Evolutionary conservation across 2,888 invertebrate genomes (phyloP).

Genomic region (Branchellion lobata): DNA sequence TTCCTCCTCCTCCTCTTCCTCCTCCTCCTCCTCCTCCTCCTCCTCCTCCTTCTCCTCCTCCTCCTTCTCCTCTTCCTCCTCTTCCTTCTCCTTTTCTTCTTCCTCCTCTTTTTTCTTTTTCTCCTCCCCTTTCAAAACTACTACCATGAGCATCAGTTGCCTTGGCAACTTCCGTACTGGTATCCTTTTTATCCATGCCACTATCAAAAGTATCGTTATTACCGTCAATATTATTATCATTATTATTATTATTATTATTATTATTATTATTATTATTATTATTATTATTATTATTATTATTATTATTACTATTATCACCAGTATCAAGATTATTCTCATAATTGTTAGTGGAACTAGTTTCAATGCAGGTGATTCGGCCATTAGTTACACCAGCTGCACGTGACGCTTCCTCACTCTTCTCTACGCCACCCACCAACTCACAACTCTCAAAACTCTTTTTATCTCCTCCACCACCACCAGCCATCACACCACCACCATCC

Average conservation of each 20-base stretch:
- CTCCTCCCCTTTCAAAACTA: not conserved
- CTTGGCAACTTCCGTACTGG: no score
- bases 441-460: no score
- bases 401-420: not conserved
- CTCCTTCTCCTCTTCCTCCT: no score
- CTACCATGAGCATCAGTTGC: no score
- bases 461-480: not conserved
- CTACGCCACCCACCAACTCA: no score
- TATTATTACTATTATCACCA: not conserved
- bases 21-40: not conserved
- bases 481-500: not conserved
- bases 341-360: no score
- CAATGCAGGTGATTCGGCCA: no score
- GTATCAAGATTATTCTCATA: not conserved
- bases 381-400: not conserved
- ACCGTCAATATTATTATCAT: not conserved
- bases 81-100: no score
- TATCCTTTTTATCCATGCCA: not conserved
- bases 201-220: not conserved
- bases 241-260: not conserved
- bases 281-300: not conserved
- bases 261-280: not conserved
- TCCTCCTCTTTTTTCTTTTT: no score
- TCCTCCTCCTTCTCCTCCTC: not conserved
- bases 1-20: no score